Percentiles rank a stretch among this genome's conserved stretches.
phyloP scores from a whole-genome alignment of 2,797 vertebrate genomes.

The Orientallactaga sibirica region DNA sequence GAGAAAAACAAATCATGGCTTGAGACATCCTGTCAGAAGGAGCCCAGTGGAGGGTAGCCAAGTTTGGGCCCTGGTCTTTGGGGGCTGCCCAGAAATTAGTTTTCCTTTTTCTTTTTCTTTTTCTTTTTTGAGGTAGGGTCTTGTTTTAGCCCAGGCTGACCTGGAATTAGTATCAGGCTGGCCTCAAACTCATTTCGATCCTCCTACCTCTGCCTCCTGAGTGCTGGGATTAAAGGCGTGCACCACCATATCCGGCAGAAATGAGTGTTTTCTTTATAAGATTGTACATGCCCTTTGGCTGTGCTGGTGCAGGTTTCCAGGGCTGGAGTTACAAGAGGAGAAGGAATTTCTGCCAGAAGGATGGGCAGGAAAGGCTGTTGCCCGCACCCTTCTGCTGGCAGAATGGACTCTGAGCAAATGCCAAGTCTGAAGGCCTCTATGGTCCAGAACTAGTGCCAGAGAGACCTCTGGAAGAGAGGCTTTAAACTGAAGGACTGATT shows the following conservation, averaged over 20 bases:
- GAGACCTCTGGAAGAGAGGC: not conserved
- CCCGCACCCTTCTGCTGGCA: not conserved
- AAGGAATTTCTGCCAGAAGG: not conserved
- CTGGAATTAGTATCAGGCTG: too few species aligned
- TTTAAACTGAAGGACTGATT: not conserved
- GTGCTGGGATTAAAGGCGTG: too few species aligned
- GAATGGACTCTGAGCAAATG: not conserved
- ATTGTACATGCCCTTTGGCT: not conserved
- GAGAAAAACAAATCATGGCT: not conserved
- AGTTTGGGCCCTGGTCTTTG: not conserved
- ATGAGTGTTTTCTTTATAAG: not conserved
- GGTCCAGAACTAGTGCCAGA: not conserved
- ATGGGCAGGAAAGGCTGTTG: not conserved
- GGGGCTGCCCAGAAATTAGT: not conserved
- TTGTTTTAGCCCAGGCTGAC: too few species aligned
- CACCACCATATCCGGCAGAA: not conserved
- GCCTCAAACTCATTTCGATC: too few species aligned
- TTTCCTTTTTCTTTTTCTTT: too few species aligned
- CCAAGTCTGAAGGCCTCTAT: accelerated
- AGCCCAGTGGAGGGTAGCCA: not conserved
- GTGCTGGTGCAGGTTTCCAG: not conserved
- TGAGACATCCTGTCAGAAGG: not conserved
- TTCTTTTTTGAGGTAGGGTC: too few species aligned
- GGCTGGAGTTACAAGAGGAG: not conserved
- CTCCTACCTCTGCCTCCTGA: too few species aligned